Conservation (phyloP, 2,888 invertebrate species). For the Eurois occulta region DNA sequence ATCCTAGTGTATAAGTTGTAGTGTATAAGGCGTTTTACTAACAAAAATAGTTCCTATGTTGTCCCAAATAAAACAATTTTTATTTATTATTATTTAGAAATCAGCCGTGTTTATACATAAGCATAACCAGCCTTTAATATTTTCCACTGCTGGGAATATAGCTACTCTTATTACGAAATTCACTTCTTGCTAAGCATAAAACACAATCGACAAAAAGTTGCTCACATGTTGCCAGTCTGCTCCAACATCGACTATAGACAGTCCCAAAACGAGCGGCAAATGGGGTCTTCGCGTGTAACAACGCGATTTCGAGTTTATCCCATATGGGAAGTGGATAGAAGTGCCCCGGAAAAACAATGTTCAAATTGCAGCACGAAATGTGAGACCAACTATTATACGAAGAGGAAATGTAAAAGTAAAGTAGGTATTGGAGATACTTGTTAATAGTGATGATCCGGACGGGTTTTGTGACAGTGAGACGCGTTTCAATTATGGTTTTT, state of each 20-base stretch:
- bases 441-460: neutral
- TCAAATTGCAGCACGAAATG: slow-evolving; percentile 49
- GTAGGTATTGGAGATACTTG: slow-evolving; percentile 15
- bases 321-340: slow-evolving; percentile 57
- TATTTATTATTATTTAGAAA: too few relatives aligned
- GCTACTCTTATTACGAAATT: too few relatives aligned
- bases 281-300: slow-evolving; percentile 62
- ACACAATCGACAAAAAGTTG: slow-evolving; percentile 20
- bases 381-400: slow-evolving; percentile 43
- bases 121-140: too few relatives aligned
- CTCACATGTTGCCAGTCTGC: slow-evolving; percentile 34
- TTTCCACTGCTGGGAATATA: too few relatives aligned
- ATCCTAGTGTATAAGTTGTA: too few relatives aligned
- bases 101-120: too few relatives aligned
- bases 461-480: neutral
- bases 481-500: neutral
- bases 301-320: slow-evolving; percentile 63
- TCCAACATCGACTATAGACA: slow-evolving; percentile 45
- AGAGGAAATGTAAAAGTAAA: slow-evolving; percentile 14
- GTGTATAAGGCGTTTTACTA: too few relatives aligned
- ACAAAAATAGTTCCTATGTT: too few relatives aligned
- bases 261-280: slow-evolving; percentile 59
- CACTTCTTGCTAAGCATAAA: neutral
- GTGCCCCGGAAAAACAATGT: slow-evolving; percentile 60
- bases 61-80: too few relatives aligned